Base-by-base conservation (phyloP, 2,888 invertebrate species). In the Xanthia togata region DNA sequence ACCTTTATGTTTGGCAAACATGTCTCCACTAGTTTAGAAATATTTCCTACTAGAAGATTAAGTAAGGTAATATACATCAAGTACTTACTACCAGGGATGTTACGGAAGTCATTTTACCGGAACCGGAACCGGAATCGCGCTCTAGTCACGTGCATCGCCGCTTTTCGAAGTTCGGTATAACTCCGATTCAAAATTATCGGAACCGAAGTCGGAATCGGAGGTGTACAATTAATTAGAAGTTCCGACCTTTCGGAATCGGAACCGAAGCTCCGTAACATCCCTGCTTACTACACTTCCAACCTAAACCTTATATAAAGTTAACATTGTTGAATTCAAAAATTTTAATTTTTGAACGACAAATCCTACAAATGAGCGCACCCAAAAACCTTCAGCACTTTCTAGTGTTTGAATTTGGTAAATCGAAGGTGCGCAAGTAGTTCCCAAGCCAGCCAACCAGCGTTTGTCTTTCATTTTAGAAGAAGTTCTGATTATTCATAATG, bases 21-120 rank as follows among this genome's bases (percentile, higher is more conserved):
- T 83, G 93, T 96, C 68, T 96, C 96, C 35, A 94, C 94, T 50
- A 96, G 97, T 50, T 93, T 97, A 78, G 97, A 97, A 89, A 96
- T 96, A 88, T 96, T 97, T 86, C 97, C 97, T 47, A 91, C 93
- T 1, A 95, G 97, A 80, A 94, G 96, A 83, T 89, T 94, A 80
- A 96, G 96, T 84, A 96, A 94, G 93, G 97, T 96, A 88, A 59
- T 38, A 20, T 35, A 26, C 0, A 35, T 57, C 6, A 44, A 76
- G 23, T n/a, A 70, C 47, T 38, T 38, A 47, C 17, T 17, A 41
- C 11, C 31, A 31, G 31, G 31, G 31, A 31, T 31, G 31, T 31
- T 31, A 31, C 31, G 31, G 31, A 31, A 31, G 31, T 31, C 31
- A 2, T 31, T 31, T 31, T 31, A 31, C 31, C 31, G 31, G 31